These are phyloP conservation scores for Tamandua tetradactyla DNA, from an alignment of 2,797 vertebrate species.

Conservation along the genomic window DNA sequence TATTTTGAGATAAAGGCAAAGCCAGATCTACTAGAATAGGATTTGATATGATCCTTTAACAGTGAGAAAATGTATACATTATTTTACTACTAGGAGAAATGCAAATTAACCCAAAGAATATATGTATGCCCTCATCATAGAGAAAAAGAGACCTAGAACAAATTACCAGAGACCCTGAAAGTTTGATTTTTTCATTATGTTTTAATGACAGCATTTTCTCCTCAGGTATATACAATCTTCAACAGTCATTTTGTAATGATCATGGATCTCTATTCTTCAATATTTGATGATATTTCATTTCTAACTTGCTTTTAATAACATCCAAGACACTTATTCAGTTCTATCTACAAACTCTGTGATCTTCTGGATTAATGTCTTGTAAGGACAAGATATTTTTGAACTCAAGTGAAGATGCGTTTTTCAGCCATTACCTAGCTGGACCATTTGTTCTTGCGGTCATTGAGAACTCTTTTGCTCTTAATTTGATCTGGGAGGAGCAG, in stretches of 20 bases:
- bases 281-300: not conserved
- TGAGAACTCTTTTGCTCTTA: not conserved
- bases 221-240: not conserved
- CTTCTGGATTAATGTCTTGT: not conserved
- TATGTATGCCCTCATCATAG: not conserved
- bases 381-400: conserved; percentile 2
- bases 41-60: not conserved
- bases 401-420: not conserved
- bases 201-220: not conserved
- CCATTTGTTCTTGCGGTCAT: not conserved
- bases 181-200: not conserved
- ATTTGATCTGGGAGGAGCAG: not conserved
- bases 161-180: not conserved
- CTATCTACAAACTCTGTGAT: conserved; percentile 4
- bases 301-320: not conserved
- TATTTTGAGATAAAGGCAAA: not conserved
- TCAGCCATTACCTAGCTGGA: not conserved
- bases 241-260: not conserved
- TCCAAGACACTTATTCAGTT: not conserved
- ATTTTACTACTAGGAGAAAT: no score
- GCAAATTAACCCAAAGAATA: not conserved
- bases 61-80: no score
- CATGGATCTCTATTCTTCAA: not conserved
- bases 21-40: not conserved
- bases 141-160: not conserved